Conservation (phyloP, 2,888 invertebrate species). For the Apotomis turbidana region DNA sequence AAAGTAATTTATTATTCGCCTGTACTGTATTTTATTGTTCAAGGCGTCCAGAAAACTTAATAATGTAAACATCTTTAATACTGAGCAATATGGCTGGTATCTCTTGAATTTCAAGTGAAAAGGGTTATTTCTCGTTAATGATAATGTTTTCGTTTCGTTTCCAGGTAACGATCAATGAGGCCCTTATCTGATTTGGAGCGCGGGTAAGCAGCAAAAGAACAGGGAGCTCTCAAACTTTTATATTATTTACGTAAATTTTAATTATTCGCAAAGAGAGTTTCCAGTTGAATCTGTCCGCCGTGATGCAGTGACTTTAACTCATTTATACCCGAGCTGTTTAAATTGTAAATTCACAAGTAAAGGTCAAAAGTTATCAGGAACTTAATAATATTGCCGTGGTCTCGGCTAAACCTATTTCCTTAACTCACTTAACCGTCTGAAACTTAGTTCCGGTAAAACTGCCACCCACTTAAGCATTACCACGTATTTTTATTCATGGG, state of each 20-base stretch:
- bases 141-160: slow-evolving; percentile 12
- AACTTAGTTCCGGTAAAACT: slow-evolving; percentile 69
- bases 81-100: not conserved
- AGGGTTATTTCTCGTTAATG: not conserved
- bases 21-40: not conserved
- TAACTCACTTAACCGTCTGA: slow-evolving; percentile 69
- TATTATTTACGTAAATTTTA: slow-evolving; percentile 28
- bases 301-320: slow-evolving; percentile 39
- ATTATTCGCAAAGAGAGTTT: slow-evolving; percentile 26
- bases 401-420: slow-evolving; percentile 73
- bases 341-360: slow-evolving; percentile 54
- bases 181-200: slow-evolving; percentile 1
- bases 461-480: slow-evolving; percentile 62
- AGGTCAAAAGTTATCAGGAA: slow-evolving; percentile 74
- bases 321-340: slow-evolving; percentile 35
- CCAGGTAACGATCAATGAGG: slow-evolving; percentile 29
- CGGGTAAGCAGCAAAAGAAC: slow-evolving; percentile 26
- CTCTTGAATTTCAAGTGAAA: not conserved
- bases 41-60: not conserved
- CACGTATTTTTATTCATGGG: slow-evolving; percentile 63
- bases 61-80: not conserved
- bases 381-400: slow-evolving; percentile 76
- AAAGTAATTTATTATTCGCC: no score
- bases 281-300: slow-evolving; percentile 23
- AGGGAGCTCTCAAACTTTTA: slow-evolving; percentile 9